Evolutionary conservation across 2,888 invertebrate species (phyloP), one percentile per base, ranked within the genome.

Genomic region (Biston betularia): DNA sequence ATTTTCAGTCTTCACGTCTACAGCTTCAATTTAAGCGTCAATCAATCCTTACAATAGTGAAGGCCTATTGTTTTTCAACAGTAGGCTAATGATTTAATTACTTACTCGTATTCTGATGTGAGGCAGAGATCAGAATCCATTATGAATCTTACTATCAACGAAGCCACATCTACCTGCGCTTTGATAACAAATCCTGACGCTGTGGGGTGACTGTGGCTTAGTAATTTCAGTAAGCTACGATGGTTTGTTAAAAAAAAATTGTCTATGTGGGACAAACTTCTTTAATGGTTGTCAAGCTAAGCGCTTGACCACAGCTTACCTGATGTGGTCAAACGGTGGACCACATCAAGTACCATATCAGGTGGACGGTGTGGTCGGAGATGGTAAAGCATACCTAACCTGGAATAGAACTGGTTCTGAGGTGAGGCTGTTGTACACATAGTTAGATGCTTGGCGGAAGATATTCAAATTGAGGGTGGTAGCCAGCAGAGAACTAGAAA

Each of bases 131-230:
- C 54, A 53, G 54, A 57, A 63, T 59, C 58, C 58, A 54, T 67
- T 67, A 63, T 33, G 54, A 38, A 44, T 38, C 40, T 46, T 34
- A 46, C 55, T 67, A 62, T 63, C 66, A 62, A 57, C 49, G 45
- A 33, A 54, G 48, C 53, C 49, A 63, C 56, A 61, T 61, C 49
- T 67, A 67, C 67, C 67, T 67, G 67, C 14, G 42, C n/a, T 53
- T 34, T 53, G 54, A 58, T 67, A 63, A 58, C 63, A 49, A 67
- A 59, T 67, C 76, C 61, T 70, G 57, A 55, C 71, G 65, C n/a
- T 60, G 72, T 71, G 71, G 77, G 75, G 73, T 82, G 49, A 45
- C 53, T 42, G 34, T 66, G 15, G 0, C 42, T 61, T 52, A 11
- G 12, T 24, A 7, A n/a, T 6, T 42, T 54, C 12, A n/a, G 49